phyloP scores from a whole-genome alignment of 2,888 invertebrate genomes.

The Drosophila conformis region DNA sequence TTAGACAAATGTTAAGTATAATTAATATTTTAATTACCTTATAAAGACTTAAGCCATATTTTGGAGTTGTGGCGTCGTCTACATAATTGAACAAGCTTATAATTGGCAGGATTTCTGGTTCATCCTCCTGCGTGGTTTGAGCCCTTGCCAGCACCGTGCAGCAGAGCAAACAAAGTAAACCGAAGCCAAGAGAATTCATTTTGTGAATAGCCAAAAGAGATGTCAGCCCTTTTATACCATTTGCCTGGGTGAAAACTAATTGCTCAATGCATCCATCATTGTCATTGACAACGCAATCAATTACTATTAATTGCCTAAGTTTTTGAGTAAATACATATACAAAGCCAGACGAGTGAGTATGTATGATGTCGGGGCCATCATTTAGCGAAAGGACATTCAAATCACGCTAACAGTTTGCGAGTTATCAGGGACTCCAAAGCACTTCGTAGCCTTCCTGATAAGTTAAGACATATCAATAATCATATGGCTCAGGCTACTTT shows the following conservation, averaged over 20 bases:
- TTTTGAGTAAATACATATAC: too few relatives aligned
- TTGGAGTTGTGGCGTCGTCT: accelerated
- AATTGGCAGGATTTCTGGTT: neutral
- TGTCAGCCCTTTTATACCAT: slow-evolving; percentile 5
- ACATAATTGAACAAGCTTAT: neutral
- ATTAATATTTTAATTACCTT: slow-evolving; percentile 4
- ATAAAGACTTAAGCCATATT: neutral
- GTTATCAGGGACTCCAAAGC: neutral
- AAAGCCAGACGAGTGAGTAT: too few relatives aligned
- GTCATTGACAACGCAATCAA: slow-evolving; percentile 6
- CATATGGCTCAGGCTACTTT: accelerated
- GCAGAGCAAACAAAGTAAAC: slow-evolving; percentile 9
- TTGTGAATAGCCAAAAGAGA: neutral
- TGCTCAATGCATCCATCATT: slow-evolving; percentile 37
- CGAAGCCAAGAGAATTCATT: slow-evolving; percentile 15
- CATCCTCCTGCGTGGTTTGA: neutral
- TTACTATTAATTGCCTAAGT: too few relatives aligned
- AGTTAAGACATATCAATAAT: neutral
- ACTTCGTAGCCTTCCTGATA: neutral
- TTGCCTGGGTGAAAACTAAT: neutral
- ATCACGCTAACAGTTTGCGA: neutral
- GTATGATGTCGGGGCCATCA: neutral
- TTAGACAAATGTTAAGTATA: too few relatives aligned
- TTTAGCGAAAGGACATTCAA: neutral
- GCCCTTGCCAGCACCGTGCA: slow-evolving; percentile 7